These are phyloP conservation scores for Progne subis DNA, from an alignment of 2,113 vertebrate species.

Conservation along the genomic window DNA sequence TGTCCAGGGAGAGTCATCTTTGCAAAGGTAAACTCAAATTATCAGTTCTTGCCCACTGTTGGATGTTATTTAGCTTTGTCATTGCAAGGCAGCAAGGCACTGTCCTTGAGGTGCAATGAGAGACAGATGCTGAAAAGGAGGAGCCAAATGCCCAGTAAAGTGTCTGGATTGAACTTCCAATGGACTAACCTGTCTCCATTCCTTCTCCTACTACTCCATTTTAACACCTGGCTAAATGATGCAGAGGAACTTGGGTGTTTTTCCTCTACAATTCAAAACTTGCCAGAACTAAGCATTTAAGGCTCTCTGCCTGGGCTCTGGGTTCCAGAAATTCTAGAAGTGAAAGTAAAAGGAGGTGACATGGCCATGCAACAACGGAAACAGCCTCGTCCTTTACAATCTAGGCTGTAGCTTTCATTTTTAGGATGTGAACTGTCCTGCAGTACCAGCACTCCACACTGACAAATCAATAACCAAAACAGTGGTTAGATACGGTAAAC, in stretches of 20 bases:
- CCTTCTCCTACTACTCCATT: not conserved
- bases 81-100: not conserved
- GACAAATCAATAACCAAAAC: not conserved
- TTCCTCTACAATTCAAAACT: not conserved
- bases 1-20: not conserved
- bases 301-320: not conserved
- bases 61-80: not conserved
- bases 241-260: not conserved
- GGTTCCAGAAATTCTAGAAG: not conserved
- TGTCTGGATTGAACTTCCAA: not conserved
- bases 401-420: not conserved
- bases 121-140: not conserved
- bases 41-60: not conserved
- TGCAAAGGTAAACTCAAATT: not conserved
- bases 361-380: not conserved
- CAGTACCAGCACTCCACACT: conserved; percentile 10
- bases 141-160: not conserved
- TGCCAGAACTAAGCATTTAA: not conserved
- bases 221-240: not conserved
- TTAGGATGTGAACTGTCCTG: not conserved
- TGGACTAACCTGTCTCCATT: not conserved
- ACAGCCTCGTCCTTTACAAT: not conserved
- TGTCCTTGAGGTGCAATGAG: not conserved
- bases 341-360: not conserved
- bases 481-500: not conserved